Evolutionary conservation across 2,888 invertebrate species (phyloP).

Genomic region (Pomacea canaliculata): DNA sequence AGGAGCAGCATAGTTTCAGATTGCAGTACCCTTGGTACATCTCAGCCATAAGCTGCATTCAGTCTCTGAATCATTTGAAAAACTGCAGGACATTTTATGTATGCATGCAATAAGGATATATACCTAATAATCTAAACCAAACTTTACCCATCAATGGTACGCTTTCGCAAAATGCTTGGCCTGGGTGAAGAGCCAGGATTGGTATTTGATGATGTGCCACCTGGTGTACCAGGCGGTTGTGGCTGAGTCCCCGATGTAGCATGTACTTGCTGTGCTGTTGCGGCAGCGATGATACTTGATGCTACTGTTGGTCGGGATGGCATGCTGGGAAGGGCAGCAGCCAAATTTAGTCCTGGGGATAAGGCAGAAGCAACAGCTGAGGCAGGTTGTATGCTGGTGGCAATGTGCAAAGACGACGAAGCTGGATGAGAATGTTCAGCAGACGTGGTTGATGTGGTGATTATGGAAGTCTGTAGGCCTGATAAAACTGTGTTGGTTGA

Average conservation of each 20-base stretch:
- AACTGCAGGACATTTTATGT: too few species aligned
- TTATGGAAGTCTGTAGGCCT: constrained; percentile 11
- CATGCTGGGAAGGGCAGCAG: constrained; percentile 31
- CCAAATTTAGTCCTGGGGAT: constrained; percentile 9
- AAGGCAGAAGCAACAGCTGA: constrained; percentile 10
- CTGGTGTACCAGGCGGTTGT: constrained; percentile 31
- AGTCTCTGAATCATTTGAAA: too few species aligned
- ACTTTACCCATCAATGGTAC: constrained; percentile 83
- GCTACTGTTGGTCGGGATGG: constrained; percentile 45
- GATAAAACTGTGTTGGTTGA: constrained; percentile 1
- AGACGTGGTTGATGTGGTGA: not conserved
- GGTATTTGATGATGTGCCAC: constrained; percentile 36
- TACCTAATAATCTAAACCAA: not conserved
- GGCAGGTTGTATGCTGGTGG: constrained; percentile 1
- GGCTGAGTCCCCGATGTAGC: constrained; percentile 41
- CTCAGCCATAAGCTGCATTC: too few species aligned
- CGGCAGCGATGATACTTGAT: constrained; percentile 35
- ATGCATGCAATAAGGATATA: too few species aligned
- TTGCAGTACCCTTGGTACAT: too few species aligned
- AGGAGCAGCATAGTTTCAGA: too few species aligned
- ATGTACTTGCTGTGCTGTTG: constrained; percentile 11
- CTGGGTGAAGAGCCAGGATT: constrained; percentile 77
- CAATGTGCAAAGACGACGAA: constrained; percentile 8
- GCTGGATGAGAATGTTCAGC: not conserved
- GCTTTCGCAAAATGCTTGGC: constrained; percentile 88